Conservation (phyloP, 2,888 invertebrate genomes). For the Phorcus lineatus region DNA sequence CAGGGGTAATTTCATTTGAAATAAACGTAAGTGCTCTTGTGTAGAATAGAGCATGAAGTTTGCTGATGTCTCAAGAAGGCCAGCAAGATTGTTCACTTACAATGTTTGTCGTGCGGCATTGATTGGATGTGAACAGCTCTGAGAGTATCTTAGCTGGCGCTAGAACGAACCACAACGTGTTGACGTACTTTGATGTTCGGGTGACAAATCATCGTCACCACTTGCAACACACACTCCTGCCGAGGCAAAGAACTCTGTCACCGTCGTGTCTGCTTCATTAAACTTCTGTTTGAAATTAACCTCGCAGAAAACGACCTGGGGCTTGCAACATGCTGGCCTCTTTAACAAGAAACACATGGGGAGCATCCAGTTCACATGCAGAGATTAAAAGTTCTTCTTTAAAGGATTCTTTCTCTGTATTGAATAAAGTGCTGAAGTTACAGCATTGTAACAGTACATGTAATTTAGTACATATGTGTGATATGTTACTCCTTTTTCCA, state of each 20-base stretch:
- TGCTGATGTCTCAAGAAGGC: neutral
- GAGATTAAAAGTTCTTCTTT: too few relatives aligned
- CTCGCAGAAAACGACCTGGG: neutral
- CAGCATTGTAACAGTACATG: too few relatives aligned
- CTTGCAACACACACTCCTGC: too few relatives aligned
- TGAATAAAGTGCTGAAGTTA: too few relatives aligned
- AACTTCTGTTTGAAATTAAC: constrained; percentile 17
- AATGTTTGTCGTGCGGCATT: constrained; percentile 9
- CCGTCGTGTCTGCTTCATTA: neutral
- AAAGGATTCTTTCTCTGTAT: too few relatives aligned
- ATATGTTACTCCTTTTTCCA: too few relatives aligned
- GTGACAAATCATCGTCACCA: too few relatives aligned
- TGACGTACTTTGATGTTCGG: constrained; percentile 16
- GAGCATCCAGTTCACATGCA: too few relatives aligned
- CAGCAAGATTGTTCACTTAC: constrained; percentile 5
- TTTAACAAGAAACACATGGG: too few relatives aligned
- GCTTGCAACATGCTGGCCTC: too few relatives aligned
- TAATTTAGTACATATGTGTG: too few relatives aligned
- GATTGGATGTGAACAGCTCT: neutral
- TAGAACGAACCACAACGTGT: neutral
- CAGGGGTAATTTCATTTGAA: constrained; percentile 20
- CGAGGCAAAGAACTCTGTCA: too few relatives aligned
- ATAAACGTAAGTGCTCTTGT: constrained; percentile 13
- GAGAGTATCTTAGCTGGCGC: neutral
- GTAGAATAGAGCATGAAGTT: constrained; percentile 4